A percentile compares a stretch with the other conserved stretches of the same genome.
Evolutionary conservation across 2,888 invertebrate species (phyloP).

Genomic region (Drosophila paracracens): DNA sequence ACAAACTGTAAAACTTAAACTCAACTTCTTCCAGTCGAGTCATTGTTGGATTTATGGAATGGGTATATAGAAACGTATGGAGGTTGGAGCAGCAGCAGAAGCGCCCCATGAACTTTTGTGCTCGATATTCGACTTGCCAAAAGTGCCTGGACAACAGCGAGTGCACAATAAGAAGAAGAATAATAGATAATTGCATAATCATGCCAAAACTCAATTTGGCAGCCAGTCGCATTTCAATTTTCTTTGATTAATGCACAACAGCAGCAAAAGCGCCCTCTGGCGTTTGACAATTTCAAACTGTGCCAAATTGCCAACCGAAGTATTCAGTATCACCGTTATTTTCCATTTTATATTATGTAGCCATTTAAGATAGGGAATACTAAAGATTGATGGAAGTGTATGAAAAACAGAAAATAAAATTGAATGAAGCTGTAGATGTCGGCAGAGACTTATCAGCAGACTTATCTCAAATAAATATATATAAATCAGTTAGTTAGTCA

Average conservation of each 20-base stretch:
- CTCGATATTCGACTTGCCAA: constrained; percentile 70
- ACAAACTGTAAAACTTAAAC: constrained; percentile 46
- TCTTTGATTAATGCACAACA: constrained; percentile 43
- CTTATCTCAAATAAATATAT: not conserved
- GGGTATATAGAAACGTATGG: not conserved
- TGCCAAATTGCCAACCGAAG: constrained; percentile 55
- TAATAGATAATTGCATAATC: constrained; percentile 67
- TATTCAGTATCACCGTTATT: constrained; percentile 38
- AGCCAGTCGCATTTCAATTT: constrained; percentile 45
- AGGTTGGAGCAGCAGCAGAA: not conserved
- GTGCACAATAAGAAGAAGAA: constrained; percentile 11
- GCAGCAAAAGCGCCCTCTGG: constrained; percentile 34
- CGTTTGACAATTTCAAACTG: constrained; percentile 39
- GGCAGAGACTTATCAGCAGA: not conserved
- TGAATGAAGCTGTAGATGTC: not conserved
- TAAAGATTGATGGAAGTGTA: not conserved
- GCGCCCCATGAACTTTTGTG: constrained; percentile 69
- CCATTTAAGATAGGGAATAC: not conserved
- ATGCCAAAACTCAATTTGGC: constrained; percentile 59
- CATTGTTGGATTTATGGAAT: constrained; percentile 10
- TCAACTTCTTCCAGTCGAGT: constrained; percentile 24
- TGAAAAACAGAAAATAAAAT: not conserved
- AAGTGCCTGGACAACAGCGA: constrained; percentile 39
- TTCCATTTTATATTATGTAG: constrained; percentile 27
- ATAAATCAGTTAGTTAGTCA: not conserved